Base-by-base conservation (phyloP, 2,888 invertebrate species). In the Drosophila differens region DNA sequence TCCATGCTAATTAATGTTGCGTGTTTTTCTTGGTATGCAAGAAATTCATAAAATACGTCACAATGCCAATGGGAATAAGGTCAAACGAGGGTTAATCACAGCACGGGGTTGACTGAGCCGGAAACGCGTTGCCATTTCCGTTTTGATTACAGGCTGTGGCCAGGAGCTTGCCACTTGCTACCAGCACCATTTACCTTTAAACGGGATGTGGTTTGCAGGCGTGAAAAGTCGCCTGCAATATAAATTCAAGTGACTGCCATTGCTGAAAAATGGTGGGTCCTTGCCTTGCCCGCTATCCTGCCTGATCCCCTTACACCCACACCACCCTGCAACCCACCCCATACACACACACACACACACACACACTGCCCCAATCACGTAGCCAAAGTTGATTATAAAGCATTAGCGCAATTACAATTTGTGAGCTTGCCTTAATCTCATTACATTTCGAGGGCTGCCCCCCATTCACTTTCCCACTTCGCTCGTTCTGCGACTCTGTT, bases 121-220 rank as follows among this genome's bases (percentile, higher is more conserved):
- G 87, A 88, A 86, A 89, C 79, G 89, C 76, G 77, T 74, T 79
- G 63, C 71, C 75, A 74, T 85, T 83, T 84, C 82, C 82, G 85
- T 79, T 84, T 76, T 82, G 85, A 85, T 85, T 82, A 84, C 76
- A 75, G 63, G 58, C 74, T 76, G 74, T 73, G 68, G 72, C 57
- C 71, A 49, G 4, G 52, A 25, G 16, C 16, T 55, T 49, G 64
- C 58, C 73, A 72, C 58, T 66, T 76, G 25, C 61, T 33, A 57
- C 58, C 58, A 16, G 59, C 32, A 44, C 41, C 47, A 39, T 54
- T 66, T 41, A 41, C 44, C 63, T 70, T 71, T 63, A 39, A 33
- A 32, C 35, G 68, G 73, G 59, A 83, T 76, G 72, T 74, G 65
- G 70, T 74, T 74, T 67, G 75, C 62, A 64, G 67, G 79, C 83